These are phyloP conservation scores for Cataglyphis cursor DNA, from an alignment of 2,888 invertebrate genomes.

Conservation along the genomic window DNA sequence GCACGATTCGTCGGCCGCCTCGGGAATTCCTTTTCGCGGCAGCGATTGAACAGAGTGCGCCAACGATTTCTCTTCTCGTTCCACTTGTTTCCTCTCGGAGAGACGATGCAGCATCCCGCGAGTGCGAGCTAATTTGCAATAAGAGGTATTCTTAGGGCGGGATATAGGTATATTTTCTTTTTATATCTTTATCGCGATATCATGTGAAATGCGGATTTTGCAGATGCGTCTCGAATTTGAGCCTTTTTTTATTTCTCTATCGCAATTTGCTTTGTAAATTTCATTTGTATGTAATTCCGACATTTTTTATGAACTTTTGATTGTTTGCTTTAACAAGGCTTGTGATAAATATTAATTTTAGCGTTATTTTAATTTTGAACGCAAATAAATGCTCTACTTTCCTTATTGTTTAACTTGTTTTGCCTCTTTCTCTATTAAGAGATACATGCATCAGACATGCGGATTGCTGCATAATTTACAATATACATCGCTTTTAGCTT, in stretches of 20 bases:
- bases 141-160: conserved; percentile 33
- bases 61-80: conserved; percentile 8
- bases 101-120: conserved; percentile 13
- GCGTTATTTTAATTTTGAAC: background rate
- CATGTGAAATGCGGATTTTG: conserved; percentile 12
- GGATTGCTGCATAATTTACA: conserved; percentile 4
- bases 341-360: background rate
- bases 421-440: background rate
- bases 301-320: background rate
- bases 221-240: conserved; percentile 34
- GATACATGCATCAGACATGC: background rate
- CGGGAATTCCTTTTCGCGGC: conserved; percentile 25
- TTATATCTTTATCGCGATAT: background rate
- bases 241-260: background rate
- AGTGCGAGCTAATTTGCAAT: conserved; percentile 45
- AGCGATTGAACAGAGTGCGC: conserved; percentile 14
- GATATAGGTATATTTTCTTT: background rate
- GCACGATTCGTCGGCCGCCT: conserved; percentile 19
- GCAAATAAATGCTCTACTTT: background rate
- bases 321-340: background rate
- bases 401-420: background rate
- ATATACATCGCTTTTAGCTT: conserved; percentile 30
- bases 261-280: background rate
- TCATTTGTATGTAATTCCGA: background rate
- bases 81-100: background rate